Evolutionary conservation across 2,797 vertebrate species (phyloP), one percentile per base, ranked within the genome.

Genomic region (Notoglanidium macrostoma): DNA sequence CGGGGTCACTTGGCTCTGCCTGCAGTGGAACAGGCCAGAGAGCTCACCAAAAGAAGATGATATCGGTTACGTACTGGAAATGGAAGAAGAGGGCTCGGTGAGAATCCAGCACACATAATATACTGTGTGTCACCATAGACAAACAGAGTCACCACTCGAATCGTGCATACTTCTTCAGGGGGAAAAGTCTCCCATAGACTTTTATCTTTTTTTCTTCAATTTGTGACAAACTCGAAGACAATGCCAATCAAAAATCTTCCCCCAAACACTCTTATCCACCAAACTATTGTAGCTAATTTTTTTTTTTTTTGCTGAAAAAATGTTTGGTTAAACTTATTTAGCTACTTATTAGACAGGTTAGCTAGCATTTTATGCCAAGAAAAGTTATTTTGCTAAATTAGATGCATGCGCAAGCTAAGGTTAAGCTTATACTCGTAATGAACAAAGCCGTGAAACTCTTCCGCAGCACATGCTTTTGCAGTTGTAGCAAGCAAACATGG

Each of bases 61-160:
- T 89, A 97, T 99, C 93, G 95, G 94, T 57, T 99, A 99, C 91
- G 94, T 96, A 93, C 95, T 99, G 93, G 98, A 99, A 95, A 99
- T 99, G 98, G 98, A 99, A 91, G 98, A 99, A 93, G 97, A 98
- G 93, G 96, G 96, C 93, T 98, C 96, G 94, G 98, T 99, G 95
- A 94, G 96, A 81, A 70, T 49, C 1, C 29, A 6, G n/a, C 40
- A 80, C 49, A 68, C 32, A 49, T 1, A 19, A 35, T 35, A 8
- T 23, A 54, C 15, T 63, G 78, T 46, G 19, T 78, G 15, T 29
- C n/a, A 76, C 46, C 10, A 54, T 54, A 29, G 32, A 15, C 8
- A 74, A 26, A 76, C 4, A 49, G 49, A 32, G 29, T 55, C 15
- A 32, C 19, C 19, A 57, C 10, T 78, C 2, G 2, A 5, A 9